Evolutionary conservation across 2,888 invertebrate genomes (phyloP).

Genomic region (Hypercompe scribonia): DNA sequence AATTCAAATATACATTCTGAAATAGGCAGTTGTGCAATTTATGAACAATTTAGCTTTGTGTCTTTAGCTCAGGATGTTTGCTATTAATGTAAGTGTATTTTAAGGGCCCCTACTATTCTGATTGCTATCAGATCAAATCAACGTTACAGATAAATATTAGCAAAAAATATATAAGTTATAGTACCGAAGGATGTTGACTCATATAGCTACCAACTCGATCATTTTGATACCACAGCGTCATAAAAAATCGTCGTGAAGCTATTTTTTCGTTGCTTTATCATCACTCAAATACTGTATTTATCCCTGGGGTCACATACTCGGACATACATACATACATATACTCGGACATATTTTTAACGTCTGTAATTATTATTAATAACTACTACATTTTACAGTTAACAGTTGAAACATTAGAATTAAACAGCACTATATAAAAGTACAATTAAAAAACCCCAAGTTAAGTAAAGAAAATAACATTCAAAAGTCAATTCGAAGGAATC

Average conservation of each 20-base stretch:
- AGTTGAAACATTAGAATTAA: background rate
- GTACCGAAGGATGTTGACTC: too few relatives aligned
- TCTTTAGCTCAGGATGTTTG: background rate
- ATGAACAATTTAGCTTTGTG: background rate
- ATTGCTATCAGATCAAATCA: background rate
- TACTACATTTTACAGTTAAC: background rate
- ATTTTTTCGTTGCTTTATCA: too few relatives aligned
- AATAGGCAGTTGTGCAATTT: constrained; percentile 7
- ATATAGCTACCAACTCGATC: too few relatives aligned
- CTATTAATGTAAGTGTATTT: background rate
- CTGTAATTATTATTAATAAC: background rate
- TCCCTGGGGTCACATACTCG: background rate
- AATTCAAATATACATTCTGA: constrained; percentile 22
- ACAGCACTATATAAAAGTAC: background rate
- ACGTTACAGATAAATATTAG: background rate
- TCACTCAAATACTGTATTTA: background rate
- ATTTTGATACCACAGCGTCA: too few relatives aligned
- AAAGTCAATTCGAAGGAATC: constrained; percentile 1
- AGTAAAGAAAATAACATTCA: constrained; percentile 3
- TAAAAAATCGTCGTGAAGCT: too few relatives aligned
- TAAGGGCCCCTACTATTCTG: background rate
- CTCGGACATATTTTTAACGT: background rate
- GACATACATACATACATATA: background rate
- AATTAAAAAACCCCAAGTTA: background rate
- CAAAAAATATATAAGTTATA: background rate